Percentiles rank a stretch among this genome's conserved stretches.
phyloP scores from a whole-genome alignment of 1,140 invertebrate species.

The Rhysida immarginata region DNA sequence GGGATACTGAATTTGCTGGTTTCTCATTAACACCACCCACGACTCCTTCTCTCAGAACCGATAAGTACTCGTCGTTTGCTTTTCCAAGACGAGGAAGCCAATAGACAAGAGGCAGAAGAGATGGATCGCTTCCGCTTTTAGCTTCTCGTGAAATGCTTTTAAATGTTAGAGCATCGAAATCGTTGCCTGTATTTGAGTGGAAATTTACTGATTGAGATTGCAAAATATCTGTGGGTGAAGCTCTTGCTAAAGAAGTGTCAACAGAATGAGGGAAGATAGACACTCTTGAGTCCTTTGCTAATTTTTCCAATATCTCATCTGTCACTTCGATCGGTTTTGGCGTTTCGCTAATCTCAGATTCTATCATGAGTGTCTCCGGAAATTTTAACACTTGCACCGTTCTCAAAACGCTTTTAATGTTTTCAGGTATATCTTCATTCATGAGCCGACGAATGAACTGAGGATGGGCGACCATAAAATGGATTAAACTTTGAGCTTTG shows the following conservation, averaged over 20 bases:
- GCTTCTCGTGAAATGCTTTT: background rate
- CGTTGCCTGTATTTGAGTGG: background rate
- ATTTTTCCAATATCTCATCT: background rate
- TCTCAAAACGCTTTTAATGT: background rate
- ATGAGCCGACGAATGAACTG: background rate
- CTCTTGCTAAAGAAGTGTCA: background rate
- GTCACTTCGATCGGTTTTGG: background rate
- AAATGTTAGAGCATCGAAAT: background rate
- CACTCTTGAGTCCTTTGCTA: background rate
- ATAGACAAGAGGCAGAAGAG: background rate
- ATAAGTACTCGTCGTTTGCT: background rate
- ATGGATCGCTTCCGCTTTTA: background rate
- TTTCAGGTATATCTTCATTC: background rate
- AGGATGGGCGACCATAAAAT: background rate
- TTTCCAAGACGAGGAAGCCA: background rate
- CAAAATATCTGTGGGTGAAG: background rate
- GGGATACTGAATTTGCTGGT: too few relatives aligned
- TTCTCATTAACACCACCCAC: too few relatives aligned
- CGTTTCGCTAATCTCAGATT: too few relatives aligned
- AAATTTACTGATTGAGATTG: background rate
- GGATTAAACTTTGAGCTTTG: background rate
- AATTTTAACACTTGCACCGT: background rate
- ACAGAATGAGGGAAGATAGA: background rate
- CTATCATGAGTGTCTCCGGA: background rate
- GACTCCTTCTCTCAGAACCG: too few relatives aligned